Percentiles rank a stretch among this genome's conserved stretches.
These are phyloP conservation scores for Avahi laniger DNA, from an alignment of 2,797 vertebrate species.

Conservation along the genomic window DNA sequence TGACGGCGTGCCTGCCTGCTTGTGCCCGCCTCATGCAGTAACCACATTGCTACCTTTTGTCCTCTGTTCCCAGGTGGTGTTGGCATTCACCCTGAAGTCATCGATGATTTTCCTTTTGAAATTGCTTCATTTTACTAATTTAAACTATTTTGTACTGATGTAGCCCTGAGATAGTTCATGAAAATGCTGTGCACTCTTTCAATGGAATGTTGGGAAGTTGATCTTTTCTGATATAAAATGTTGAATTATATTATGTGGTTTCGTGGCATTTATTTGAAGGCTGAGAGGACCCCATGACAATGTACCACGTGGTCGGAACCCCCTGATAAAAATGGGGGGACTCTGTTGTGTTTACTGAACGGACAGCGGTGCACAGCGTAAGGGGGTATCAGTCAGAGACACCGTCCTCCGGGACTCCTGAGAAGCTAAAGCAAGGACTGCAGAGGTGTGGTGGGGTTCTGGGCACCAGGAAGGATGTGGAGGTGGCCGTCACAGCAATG, in stretches of 20 bases:
- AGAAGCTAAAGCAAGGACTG: background rate
- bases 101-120: slow-evolving; percentile 46
- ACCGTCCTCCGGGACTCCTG: background rate
- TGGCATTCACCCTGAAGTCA: background rate
- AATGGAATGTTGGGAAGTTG: slow-evolving; percentile 62
- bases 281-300: background rate
- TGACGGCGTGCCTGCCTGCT: background rate
- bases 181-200: slow-evolving; percentile 62
- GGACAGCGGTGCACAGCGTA: accelerated
- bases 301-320: background rate
- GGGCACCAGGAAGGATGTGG: background rate
- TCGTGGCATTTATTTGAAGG: slow-evolving; percentile 10
- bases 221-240: slow-evolving; percentile 82
- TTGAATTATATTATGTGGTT: slow-evolving; percentile 29
- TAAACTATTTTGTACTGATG: slow-evolving; percentile 75
- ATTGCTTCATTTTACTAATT: slow-evolving; percentile 61
- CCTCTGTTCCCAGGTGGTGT: slow-evolving; percentile 12
- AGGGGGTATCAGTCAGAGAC: background rate
- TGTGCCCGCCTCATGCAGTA: background rate
- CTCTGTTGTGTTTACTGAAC: background rate
- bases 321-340: background rate
- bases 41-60: slow-evolving; percentile 17
- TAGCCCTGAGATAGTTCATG: slow-evolving; percentile 41
- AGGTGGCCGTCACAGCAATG: background rate
- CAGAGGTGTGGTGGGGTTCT: background rate